Percentiles rank a stretch among this genome's conserved stretches.
Evolutionary conservation across 2,113 vertebrate species (phyloP).

Genomic region (Apus apus): DNA sequence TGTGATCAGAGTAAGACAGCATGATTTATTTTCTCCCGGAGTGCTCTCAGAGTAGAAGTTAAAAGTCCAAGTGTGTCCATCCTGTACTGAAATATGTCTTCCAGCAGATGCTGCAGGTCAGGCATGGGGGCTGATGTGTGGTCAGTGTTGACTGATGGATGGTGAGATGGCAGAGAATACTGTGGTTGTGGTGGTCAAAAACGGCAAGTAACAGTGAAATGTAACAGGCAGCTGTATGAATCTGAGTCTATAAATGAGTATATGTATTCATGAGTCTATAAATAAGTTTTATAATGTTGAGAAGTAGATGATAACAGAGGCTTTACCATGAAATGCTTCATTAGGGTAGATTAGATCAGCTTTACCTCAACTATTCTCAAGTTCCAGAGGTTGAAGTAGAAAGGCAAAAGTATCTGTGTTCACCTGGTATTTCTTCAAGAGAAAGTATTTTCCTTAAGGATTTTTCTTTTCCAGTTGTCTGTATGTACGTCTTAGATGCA

Average conservation of each 20-base stretch:
- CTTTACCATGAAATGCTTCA: neutral
- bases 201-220: neutral
- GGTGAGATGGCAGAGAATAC: neutral
- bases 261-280: neutral
- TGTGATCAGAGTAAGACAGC: neutral
- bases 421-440: neutral
- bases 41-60: neutral
- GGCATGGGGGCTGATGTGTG: neutral
- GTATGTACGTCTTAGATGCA: neutral
- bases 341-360: neutral
- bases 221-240: neutral
- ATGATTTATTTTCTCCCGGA: neutral
- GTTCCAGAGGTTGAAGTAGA: neutral
- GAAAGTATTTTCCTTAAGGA: neutral
- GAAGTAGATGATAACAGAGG: neutral
- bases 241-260: neutral
- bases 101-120: neutral
- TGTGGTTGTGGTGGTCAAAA: neutral
- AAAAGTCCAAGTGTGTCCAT: neutral
- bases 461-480: neutral
- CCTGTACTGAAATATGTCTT: neutral
- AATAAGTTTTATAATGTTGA: neutral
- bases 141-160: neutral
- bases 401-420: neutral
- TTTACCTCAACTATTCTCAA: neutral